phyloP scores from a whole-genome alignment of 1,140 invertebrate genomes.

The Muscidifurax raptorellus region DNA sequence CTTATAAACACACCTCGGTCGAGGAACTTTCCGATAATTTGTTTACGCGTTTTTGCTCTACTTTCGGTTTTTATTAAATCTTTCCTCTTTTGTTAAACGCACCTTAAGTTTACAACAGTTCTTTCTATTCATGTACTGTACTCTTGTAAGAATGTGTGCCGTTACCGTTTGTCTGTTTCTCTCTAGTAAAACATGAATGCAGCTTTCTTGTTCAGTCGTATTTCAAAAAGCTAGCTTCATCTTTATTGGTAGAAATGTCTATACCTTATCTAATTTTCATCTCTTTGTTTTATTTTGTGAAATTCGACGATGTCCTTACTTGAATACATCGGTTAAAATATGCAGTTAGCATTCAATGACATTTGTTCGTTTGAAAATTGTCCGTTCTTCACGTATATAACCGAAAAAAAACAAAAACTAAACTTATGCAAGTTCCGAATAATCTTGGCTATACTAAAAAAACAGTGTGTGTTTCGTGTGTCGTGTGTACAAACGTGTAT shows the following conservation, averaged over 20 bases:
- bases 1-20: constrained; percentile 45
- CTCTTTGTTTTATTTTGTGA: constrained; percentile 4
- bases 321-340: background rate
- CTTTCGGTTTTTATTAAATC: background rate
- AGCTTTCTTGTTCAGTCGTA: constrained; percentile 52
- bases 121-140: constrained; percentile 36
- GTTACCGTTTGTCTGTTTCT: background rate
- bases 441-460: constrained; percentile 44
- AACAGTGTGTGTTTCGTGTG: constrained; percentile 48
- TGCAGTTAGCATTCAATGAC: background rate
- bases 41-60: background rate
- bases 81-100: constrained; percentile 18
- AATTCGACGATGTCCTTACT: background rate
- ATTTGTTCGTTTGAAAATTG: background rate
- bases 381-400: background rate
- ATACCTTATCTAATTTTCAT: constrained; percentile 10
- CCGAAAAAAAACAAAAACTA: constrained; percentile 7
- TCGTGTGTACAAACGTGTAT: constrained; percentile 49
- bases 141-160: constrained; percentile 32
- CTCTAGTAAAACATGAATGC: constrained; percentile 43
- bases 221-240: constrained; percentile 33
- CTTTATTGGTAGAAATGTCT: background rate
- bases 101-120: constrained; percentile 50
- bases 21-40: constrained; percentile 45
- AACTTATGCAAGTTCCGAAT: constrained; percentile 46